Evolutionary conservation across 1,140 invertebrate species (phyloP).

Genomic region (Orchesella cincta): DNA sequence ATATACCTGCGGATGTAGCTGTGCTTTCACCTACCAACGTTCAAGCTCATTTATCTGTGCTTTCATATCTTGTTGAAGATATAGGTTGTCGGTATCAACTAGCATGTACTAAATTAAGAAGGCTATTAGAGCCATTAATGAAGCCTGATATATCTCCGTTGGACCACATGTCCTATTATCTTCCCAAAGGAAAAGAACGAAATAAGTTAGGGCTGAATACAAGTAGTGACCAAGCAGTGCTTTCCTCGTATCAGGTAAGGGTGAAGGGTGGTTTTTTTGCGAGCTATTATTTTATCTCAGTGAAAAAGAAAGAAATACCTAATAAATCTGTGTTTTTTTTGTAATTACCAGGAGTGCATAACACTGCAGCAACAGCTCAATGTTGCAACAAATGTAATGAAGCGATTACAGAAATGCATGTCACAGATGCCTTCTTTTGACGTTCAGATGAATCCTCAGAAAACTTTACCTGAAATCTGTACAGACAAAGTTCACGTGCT

Average conservation of each 20-base stretch:
- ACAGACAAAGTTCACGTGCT: conserved; percentile 78
- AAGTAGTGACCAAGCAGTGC: conserved; percentile 68
- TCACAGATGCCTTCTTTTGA: conserved; percentile 48
- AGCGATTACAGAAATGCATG: conserved; percentile 65
- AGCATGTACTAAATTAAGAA: conserved; percentile 76
- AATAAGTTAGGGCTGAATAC: conserved; percentile 63
- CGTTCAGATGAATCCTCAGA: conserved; percentile 38
- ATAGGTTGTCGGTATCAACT: conserved; percentile 81
- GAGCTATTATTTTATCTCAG: neutral
- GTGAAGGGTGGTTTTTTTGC: neutral
- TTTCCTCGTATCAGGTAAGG: conserved; percentile 73
- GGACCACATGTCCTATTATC: conserved; percentile 76
- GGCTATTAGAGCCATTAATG: conserved; percentile 71
- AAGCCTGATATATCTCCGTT: conserved; percentile 75
- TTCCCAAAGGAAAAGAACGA: conserved; percentile 62
- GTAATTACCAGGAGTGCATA: conserved; percentile 66
- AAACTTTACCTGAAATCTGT: conserved; percentile 61
- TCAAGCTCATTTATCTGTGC: conserved; percentile 62
- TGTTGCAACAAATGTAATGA: conserved; percentile 70
- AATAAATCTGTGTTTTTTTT: neutral
- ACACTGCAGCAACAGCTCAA: conserved; percentile 79
- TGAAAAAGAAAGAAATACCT: neutral
- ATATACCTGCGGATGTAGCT: conserved; percentile 34
- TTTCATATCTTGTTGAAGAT: conserved; percentile 70
- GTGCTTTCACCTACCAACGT: conserved; percentile 49